These are phyloP conservation scores for Megalops atlanticus DNA, from an alignment of 2,113 vertebrate species.

Conservation along the genomic window DNA sequence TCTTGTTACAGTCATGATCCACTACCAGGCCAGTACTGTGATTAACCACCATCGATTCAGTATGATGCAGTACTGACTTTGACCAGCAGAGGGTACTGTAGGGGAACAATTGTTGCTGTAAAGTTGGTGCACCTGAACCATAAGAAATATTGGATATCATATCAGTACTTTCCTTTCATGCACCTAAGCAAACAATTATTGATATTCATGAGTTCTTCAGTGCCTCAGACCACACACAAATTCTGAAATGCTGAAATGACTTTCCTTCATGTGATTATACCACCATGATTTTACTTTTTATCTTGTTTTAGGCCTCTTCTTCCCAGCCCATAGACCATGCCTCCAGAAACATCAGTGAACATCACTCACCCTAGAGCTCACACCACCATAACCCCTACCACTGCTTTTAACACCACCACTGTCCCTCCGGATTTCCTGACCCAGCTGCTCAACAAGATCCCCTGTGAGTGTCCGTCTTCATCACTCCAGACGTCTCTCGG, in stretches of 20 bases:
- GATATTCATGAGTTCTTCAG: no score
- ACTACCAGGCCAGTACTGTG: neutral
- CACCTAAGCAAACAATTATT: no score
- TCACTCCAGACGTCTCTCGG: neutral
- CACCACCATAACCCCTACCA: neutral
- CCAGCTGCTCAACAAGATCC: constrained; percentile 65
- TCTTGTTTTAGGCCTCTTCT: constrained; percentile 21
- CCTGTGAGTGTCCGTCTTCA: constrained; percentile 70
- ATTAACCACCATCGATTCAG: no score
- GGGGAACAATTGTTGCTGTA: constrained; percentile 15
- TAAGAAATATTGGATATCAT: no score
- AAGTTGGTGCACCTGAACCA: neutral
- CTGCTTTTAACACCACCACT: constrained; percentile 13
- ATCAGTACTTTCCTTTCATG: no score
- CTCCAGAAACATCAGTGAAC: constrained; percentile 7
- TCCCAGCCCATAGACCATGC: constrained; percentile 29
- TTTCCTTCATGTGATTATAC: constrained; percentile 13
- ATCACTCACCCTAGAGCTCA: neutral
- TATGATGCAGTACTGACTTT: constrained; percentile 18
- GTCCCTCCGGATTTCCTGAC: constrained; percentile 38
- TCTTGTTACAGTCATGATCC: no score
- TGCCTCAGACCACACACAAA: no score
- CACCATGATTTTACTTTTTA: constrained; percentile 18
- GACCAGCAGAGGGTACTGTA: constrained; percentile 39
- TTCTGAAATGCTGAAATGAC: neutral